Evolutionary conservation across 2,113 vertebrate genomes (phyloP).

Genomic region (Pituophis catenifer): DNA sequence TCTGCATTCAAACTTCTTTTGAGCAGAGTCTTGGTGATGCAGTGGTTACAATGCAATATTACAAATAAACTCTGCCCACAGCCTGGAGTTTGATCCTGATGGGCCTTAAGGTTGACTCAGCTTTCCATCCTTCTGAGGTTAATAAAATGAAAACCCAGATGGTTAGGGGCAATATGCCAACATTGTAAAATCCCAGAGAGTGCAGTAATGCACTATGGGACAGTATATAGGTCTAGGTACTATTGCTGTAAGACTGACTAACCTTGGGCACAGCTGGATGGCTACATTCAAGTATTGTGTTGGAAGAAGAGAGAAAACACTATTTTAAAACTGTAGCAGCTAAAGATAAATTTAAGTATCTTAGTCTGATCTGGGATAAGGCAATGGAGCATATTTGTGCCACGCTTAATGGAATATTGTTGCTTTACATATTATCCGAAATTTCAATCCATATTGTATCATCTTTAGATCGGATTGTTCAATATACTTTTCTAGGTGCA

Average conservation of each 20-base stretch:
- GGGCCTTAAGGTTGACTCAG: background rate
- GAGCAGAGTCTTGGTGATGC: background rate
- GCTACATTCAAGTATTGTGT: background rate
- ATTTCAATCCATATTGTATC: background rate
- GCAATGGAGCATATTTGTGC: background rate
- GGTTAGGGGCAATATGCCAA: background rate
- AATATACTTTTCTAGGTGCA: too few relatives aligned
- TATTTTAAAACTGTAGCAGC: background rate
- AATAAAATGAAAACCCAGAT: background rate
- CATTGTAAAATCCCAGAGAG: background rate
- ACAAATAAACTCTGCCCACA: background rate
- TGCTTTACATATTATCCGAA: fast-evolving
- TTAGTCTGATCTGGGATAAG: background rate
- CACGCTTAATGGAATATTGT: background rate
- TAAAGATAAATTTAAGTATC: background rate
- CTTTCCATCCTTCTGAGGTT: background rate
- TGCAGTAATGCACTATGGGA: background rate
- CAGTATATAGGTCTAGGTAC: background rate
- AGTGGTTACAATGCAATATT: background rate
- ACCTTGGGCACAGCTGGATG: background rate
- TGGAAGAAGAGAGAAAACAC: background rate
- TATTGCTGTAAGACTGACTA: background rate
- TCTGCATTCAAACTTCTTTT: background rate
- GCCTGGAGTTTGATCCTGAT: background rate
- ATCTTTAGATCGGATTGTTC: background rate